Percentiles rank a stretch among this genome's conserved stretches.
These are phyloP conservation scores for Sebastes itinus DNA, from an alignment of 2,797 vertebrate genomes.

Conservation along the genomic window DNA sequence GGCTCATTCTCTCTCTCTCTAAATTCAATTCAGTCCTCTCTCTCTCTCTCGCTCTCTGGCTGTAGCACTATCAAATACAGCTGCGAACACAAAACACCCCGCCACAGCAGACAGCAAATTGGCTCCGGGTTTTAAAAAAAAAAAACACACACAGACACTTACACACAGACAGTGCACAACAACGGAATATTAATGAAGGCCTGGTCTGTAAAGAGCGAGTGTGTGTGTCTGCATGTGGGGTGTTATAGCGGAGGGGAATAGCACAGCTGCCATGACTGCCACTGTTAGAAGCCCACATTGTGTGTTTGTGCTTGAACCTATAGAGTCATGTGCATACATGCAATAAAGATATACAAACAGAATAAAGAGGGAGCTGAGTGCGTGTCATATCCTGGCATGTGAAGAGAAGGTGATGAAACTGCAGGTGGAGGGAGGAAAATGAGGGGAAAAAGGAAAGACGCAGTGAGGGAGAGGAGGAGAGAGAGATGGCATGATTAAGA, in stretches of 20 bases:
- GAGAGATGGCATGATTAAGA: conserved; percentile 68
- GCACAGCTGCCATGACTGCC: conserved; percentile 70
- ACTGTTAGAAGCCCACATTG: conserved; percentile 58
- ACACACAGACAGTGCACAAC: conserved; percentile 81
- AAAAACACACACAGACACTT: conserved; percentile 70
- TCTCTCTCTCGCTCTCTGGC: conserved; percentile 51
- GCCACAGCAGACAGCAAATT: conserved; percentile 85
- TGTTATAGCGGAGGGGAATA: conserved; percentile 35
- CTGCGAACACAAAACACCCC: conserved; percentile 88
- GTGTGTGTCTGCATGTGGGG: conserved; percentile 34
- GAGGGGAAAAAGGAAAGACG: conserved; percentile 10
- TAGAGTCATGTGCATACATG: conserved; percentile 13
- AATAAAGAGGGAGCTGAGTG: conserved; percentile 15
- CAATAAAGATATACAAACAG: conserved; percentile 9
- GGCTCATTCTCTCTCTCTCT: conserved; percentile 43
- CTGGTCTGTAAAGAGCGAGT: conserved; percentile 61
- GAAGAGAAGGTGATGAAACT: conserved; percentile 41
- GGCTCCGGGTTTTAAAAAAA: conserved; percentile 82
- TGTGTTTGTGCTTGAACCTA: conserved; percentile 24
- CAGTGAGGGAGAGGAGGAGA: conserved; percentile 16
- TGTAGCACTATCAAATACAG: conserved; percentile 87
- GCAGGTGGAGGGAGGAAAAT: conserved; percentile 51
- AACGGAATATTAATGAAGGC: conserved; percentile 88
- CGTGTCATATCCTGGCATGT: conserved; percentile 6
- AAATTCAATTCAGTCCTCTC: conserved; percentile 34